Conservation (phyloP, 1,140 invertebrate species). For the Ectropis grisescens region DNA sequence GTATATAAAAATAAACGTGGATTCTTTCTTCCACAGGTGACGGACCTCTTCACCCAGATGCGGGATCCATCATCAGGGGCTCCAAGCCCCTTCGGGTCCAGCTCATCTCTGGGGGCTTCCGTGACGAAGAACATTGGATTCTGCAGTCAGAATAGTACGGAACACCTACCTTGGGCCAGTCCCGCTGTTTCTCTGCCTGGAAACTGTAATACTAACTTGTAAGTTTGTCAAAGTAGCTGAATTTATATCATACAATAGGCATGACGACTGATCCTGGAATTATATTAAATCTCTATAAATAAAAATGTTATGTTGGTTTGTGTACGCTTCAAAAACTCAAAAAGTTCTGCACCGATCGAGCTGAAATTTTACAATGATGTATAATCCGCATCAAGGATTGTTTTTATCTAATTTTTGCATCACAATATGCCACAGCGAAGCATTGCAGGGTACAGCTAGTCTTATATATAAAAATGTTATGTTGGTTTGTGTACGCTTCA, state of each 20-base stretch:
- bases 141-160: constrained; percentile 36
- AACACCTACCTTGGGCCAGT: constrained; percentile 41
- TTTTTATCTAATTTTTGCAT: too few relatives aligned
- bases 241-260: too few relatives aligned
- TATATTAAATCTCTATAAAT: neutral
- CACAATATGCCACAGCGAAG: too few relatives aligned
- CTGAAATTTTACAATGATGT: too few relatives aligned
- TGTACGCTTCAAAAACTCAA: neutral
- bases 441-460: too few relatives aligned
- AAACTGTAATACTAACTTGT: constrained; percentile 43
- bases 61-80: constrained; percentile 73
- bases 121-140: constrained; percentile 49
- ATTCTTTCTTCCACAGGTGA: too few relatives aligned
- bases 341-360: too few relatives aligned
- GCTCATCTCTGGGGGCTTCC: constrained; percentile 23
- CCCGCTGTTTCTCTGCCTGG: constrained; percentile 32
- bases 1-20: too few relatives aligned
- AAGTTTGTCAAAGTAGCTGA: too few relatives aligned
- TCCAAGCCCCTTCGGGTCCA: constrained; percentile 27
- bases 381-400: too few relatives aligned
- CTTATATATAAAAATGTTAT: too few relatives aligned
- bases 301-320: constrained; percentile 1
- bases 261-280: neutral
- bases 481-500: too few relatives aligned
- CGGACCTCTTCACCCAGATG: constrained; percentile 79